Conservation (phyloP, 2,888 invertebrate species). For the Lathronympha strigana region DNA sequence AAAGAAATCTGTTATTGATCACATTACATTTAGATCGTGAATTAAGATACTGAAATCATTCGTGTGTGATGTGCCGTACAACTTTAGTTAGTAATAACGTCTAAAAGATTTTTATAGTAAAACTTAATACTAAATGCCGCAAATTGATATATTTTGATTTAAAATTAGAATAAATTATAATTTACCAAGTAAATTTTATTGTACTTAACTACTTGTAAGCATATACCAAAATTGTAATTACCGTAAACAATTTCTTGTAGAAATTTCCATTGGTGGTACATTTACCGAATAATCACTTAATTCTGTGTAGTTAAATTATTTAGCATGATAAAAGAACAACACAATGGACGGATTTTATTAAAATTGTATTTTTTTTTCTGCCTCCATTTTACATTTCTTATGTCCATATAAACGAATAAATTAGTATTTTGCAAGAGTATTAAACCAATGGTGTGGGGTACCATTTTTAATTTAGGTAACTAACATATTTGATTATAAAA, state of each 20-base stretch:
- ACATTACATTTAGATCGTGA: no score
- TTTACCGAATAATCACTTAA: slow-evolving; percentile 2
- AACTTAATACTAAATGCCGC: slow-evolving; percentile 1
- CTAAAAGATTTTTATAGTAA: neutral
- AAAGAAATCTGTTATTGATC: no score
- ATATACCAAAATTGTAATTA: slow-evolving; percentile 8
- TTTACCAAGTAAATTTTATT: slow-evolving; percentile 20
- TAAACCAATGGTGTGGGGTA: no score
- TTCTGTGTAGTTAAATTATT: neutral
- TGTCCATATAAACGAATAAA: no score
- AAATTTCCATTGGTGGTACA: neutral
- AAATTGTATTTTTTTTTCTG: no score
- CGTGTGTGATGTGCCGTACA: no score
- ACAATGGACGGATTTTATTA: neutral
- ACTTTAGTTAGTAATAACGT: no score
- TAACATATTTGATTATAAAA: no score
- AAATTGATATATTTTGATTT: slow-evolving; percentile 10
- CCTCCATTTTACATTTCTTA: no score
- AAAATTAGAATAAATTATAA: slow-evolving; percentile 6
- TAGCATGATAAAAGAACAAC: neutral
- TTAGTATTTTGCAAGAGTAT: neutral
- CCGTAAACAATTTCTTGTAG: slow-evolving; percentile 21
- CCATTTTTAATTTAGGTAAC: no score
- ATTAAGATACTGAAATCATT: no score
- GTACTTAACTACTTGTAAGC: slow-evolving; percentile 23